phyloP scores from a whole-genome alignment of 2,797 vertebrate genomes.

The Alauda arvensis region DNA sequence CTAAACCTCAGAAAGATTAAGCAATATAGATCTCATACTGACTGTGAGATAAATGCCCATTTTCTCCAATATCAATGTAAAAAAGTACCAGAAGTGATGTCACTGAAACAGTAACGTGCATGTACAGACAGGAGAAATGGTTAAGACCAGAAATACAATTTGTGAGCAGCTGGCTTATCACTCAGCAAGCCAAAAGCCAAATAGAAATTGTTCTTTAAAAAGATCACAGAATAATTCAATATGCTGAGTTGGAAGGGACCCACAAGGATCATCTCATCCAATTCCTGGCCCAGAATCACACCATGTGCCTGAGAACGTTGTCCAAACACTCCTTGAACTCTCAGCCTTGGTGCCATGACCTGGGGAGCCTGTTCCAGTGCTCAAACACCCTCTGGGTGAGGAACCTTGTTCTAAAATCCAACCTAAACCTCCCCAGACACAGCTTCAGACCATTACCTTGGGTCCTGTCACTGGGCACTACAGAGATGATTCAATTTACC shows the following conservation, averaged over 20 bases:
- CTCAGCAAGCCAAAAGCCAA: background rate
- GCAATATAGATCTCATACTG: background rate
- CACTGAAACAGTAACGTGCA: background rate
- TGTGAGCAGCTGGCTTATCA: background rate
- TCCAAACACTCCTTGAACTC: background rate
- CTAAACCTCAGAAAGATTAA: background rate
- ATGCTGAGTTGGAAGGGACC: background rate
- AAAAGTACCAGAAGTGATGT: background rate
- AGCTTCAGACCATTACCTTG: background rate
- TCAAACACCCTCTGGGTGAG: background rate
- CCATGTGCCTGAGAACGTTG: background rate
- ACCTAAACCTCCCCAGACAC: background rate
- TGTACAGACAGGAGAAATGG: background rate
- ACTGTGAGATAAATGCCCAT: background rate
- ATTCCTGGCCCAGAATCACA: background rate
- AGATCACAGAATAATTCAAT: background rate
- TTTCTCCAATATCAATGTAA: background rate
- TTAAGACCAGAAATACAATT: background rate
- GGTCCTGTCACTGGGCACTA: background rate
- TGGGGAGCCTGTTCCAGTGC: background rate
- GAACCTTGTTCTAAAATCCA: background rate
- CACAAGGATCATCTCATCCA: background rate
- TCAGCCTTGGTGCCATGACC: too few species aligned
- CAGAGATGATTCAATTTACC: background rate
- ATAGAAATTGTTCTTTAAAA: background rate